phyloP scores from a whole-genome alignment of 2,797 vertebrate species.

The Falco rusticolus region DNA sequence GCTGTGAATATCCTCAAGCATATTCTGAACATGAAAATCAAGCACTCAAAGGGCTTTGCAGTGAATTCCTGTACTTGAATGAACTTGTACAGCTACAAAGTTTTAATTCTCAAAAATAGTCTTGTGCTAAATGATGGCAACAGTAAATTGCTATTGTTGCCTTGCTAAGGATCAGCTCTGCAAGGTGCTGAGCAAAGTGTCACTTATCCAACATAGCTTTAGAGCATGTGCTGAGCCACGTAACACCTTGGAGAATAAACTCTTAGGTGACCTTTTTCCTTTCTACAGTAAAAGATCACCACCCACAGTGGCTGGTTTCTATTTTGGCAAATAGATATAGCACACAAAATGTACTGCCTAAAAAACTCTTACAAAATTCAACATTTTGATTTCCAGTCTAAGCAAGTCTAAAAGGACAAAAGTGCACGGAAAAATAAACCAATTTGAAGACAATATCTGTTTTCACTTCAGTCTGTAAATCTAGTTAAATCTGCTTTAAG shows the following conservation, averaged over 20 bases:
- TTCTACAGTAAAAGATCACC: slow-evolving; percentile 6
- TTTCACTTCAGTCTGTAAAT: background rate
- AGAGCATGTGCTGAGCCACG: background rate
- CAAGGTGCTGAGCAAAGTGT: background rate
- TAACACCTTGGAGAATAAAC: background rate
- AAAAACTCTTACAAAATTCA: background rate
- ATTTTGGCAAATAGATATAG: background rate
- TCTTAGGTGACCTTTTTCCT: slow-evolving; percentile 8
- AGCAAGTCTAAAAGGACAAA: background rate
- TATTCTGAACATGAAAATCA: background rate
- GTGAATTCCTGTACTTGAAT: background rate
- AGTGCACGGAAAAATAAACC: background rate
- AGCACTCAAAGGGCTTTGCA: background rate
- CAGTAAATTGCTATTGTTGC: background rate
- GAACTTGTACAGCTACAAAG: background rate
- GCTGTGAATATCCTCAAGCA: background rate
- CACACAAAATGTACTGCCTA: background rate
- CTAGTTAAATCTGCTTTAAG: background rate
- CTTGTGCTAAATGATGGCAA: background rate
- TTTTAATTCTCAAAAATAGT: background rate
- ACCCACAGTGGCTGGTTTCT: background rate
- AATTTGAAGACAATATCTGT: background rate
- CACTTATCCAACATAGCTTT: background rate
- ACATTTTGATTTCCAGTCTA: background rate
- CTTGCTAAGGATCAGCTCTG: background rate